Evolutionary conservation across 2,888 invertebrate species (phyloP).

Genomic region (Stegophylla sp.): DNA sequence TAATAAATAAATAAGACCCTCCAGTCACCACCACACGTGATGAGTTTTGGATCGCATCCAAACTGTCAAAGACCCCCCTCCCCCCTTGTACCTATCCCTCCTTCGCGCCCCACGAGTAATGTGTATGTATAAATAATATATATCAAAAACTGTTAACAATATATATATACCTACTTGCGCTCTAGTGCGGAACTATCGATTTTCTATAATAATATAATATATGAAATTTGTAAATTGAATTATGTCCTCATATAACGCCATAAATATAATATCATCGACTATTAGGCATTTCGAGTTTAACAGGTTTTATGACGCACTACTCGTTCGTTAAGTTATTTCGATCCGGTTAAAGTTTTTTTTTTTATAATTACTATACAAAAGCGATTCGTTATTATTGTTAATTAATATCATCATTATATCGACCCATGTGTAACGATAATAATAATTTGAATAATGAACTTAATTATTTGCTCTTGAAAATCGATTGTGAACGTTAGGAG

Average conservation of each 20-base stretch:
- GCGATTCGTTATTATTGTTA: no score
- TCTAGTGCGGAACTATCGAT: background rate
- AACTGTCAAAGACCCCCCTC: slow-evolving; percentile 32
- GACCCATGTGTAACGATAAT: no score
- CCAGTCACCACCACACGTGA: slow-evolving; percentile 32
- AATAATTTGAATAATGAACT: no score
- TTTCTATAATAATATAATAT: slow-evolving; percentile 6
- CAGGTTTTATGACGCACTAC: background rate
- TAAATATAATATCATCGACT: background rate
- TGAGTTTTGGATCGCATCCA: slow-evolving; percentile 52
- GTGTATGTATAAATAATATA: slow-evolving; percentile 42
- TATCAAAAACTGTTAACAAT: slow-evolving; percentile 35
- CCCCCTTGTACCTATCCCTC: background rate
- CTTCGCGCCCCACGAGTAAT: background rate
- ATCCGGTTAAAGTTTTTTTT: background rate
- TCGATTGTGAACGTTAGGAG: no score
- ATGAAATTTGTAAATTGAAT: background rate
- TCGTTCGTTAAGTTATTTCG: background rate
- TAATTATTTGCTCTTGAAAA: no score
- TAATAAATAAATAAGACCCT: slow-evolving; percentile 52
- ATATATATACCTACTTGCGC: background rate
- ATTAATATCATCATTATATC: no score
- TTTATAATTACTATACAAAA: no score
- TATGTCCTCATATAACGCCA: background rate
- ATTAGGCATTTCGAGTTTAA: background rate